These are phyloP conservation scores for Hirundo rustica DNA, from an alignment of 2,797 vertebrate species.

Conservation along the genomic window DNA sequence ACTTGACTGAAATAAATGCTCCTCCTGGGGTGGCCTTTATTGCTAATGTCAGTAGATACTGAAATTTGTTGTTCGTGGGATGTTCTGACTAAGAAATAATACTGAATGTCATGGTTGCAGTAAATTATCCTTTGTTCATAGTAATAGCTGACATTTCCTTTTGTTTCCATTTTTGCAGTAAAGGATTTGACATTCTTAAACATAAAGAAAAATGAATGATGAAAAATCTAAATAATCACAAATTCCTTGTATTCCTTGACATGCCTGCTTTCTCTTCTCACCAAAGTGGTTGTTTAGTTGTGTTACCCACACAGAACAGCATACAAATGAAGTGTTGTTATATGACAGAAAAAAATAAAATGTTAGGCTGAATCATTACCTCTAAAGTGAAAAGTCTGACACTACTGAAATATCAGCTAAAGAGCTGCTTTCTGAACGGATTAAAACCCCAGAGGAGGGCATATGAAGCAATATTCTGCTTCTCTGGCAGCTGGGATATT, in stretches of 20 bases:
- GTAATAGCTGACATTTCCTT: constrained; percentile 9
- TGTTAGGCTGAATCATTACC: background rate
- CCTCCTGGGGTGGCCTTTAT: background rate
- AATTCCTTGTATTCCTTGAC: constrained; percentile 3
- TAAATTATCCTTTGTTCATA: background rate
- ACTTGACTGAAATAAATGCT: constrained; percentile 6
- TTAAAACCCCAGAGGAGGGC: background rate
- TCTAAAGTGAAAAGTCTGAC: background rate
- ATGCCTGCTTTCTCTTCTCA: background rate
- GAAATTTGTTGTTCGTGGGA: constrained; percentile 12
- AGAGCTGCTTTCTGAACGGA: background rate
- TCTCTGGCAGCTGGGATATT: background rate
- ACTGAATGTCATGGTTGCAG: background rate
- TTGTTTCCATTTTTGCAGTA: background rate
- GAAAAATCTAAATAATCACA: constrained; percentile 17
- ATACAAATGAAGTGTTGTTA: background rate
- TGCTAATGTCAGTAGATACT: background rate
- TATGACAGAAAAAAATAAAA: constrained; percentile 4
- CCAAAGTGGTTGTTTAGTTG: background rate
- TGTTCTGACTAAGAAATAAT: constrained; percentile 18
- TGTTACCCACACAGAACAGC: background rate
- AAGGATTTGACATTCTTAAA: background rate
- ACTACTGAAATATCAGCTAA: background rate
- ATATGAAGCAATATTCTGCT: background rate
- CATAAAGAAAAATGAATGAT: background rate